Evolutionary conservation across 2,113 vertebrate genomes (phyloP), one percentile per base, ranked within the genome.

Genomic region (Excalfactoria chinensis): DNA sequence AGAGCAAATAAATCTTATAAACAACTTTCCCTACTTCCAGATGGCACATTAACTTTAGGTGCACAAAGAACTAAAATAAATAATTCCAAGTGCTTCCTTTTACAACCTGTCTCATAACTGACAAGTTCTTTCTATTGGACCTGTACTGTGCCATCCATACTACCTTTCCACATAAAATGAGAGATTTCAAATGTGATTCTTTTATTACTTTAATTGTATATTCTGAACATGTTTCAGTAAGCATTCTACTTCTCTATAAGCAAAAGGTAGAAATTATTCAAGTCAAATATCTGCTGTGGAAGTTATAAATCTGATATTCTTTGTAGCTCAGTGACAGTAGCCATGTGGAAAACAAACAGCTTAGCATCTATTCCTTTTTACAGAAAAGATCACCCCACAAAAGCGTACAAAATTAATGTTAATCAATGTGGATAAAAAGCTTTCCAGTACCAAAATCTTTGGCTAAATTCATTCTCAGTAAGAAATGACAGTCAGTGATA

Each of bases 111-210:
- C 49, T 37, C 62, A 21, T 35, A 89, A 40, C 3, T 22, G 43
- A 32, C 70, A 72, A 87, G 26, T 28, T 22, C 18, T 62, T 43
- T 58, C 16, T 30, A 23, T 18, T 10, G 1, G 1, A 21, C 30
- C 34, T 37, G 19, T 62, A 28, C 32, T 32, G 18, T 5, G 23
- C 17, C 28, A 41, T 64, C 17, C 32, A 37, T 64, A 2, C 58
- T 28, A 21, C 20, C 74, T 51, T 35, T 68, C 63, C 53, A 15
- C 1, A 10, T 0, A 2, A 26, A 17, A 1, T 0, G 1, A 44
- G 4, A 5, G 10, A 80, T 63, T 93, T 55, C 13, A 51, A 18
- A 15, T n/a, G 9, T 28, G 26, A 66, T 60, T 53, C 10, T 77
- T 84, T 35, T 23, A 67, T 22, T 17, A 12, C 26, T 69, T 55